Evolutionary conservation across 2,888 invertebrate species (phyloP), one percentile per base, ranked within the genome.

Genomic region (Yponomeuta evonymella): DNA sequence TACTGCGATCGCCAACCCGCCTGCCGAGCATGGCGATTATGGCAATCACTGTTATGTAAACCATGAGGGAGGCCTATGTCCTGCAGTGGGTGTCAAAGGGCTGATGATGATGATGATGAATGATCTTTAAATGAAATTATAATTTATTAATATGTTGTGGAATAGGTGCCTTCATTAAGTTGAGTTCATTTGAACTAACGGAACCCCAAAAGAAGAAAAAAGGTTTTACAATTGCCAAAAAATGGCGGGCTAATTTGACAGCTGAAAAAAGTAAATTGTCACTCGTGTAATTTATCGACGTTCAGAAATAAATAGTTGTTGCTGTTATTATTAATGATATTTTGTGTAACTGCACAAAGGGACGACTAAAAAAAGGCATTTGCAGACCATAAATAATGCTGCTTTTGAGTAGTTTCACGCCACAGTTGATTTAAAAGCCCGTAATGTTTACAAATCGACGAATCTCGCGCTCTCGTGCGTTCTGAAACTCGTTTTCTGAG

Each of bases 211-310:
- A 75, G 78, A 79, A 84, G 81, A 84, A 85, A 76, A 74, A 74
- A 77, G 74, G 75, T 80, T 80, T 79, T 83, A 86, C 87, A 84
- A 84, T 86, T 79, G 81, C 79, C 81, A 78, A 84, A 74, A 81
- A 83, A 90, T 87, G 89, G 87, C 86, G 80, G 85, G 79, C 88
- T 90, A 89, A 91, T 90, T 89, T 90, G 90, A 90, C 89, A 87
- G 88, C 87, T 43, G 82, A 86, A 88, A 88, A 88, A 87, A 85
- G 89, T 89, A 89, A 86, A 89, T 90, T 89, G 89, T 87, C 82
- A 78, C 76, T 87, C 82, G 78, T 76, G 80, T 90, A 89, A 90
- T 91, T 89, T 90, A 90, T 91, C 77, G 89, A 87, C 88, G 88
- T 89, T 88, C 82, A 86, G 83, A 84, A 84, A 81, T 81, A 82